Percentiles rank a stretch among this genome's conserved stretches.
Evolutionary conservation across 2,113 vertebrate genomes (phyloP).

Genomic region (Ramphastos sulfuratus): DNA sequence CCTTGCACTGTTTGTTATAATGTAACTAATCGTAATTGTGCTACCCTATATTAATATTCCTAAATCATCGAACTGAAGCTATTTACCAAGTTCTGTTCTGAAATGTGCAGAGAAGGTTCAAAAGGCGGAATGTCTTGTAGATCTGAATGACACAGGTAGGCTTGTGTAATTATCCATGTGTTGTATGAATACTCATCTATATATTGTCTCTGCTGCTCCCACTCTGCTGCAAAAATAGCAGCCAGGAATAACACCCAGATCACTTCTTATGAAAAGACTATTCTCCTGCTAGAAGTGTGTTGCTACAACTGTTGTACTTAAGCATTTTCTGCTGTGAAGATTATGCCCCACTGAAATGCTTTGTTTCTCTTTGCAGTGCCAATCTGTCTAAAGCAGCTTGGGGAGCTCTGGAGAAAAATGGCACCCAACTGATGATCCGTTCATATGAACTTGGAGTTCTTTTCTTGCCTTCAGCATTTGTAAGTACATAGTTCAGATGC

Average conservation of each 20-base stretch:
- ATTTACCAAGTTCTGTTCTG: not conserved
- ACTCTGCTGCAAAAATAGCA: constrained; percentile 33
- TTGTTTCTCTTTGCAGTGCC: constrained; percentile 77
- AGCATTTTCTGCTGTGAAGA: not conserved
- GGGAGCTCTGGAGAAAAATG: constrained; percentile 93
- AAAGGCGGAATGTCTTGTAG: not conserved
- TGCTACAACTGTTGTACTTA: not conserved
- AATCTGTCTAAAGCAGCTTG: constrained; percentile 98
- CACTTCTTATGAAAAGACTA: not conserved
- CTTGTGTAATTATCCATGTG: constrained; percentile 6
- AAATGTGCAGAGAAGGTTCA: not conserved
- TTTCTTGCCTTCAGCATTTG: constrained; percentile 90
- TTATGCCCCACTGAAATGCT: not conserved
- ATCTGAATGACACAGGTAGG: not conserved
- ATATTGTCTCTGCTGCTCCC: not conserved
- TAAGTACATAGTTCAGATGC: constrained; percentile 77
- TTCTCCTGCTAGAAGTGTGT: not conserved
- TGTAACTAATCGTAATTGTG: not conserved
- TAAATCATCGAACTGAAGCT: not conserved
- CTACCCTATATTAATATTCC: not conserved
- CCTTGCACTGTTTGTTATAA: not conserved
- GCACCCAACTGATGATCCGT: constrained; percentile 92
- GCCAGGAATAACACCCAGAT: not conserved
- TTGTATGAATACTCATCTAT: not conserved
- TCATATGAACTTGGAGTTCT: constrained; percentile 97